Conservation (phyloP, 23 tunicate genomes). For the Halocynthia aurantium region DNA sequence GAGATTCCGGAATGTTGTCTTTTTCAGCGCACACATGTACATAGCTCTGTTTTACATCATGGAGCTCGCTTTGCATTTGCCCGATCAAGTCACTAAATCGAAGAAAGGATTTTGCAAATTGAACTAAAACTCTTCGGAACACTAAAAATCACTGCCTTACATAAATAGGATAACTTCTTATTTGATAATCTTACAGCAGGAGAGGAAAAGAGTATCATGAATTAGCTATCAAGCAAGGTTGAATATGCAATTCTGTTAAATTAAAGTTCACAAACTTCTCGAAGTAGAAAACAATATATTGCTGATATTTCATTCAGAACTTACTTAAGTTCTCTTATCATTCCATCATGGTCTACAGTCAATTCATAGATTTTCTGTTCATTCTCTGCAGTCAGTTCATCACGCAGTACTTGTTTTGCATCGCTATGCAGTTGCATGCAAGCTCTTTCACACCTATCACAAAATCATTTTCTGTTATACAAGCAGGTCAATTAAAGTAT, state of each 20-base stretch:
- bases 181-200: too few relatives aligned
- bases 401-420: constrained; percentile 69
- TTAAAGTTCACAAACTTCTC: too few relatives aligned
- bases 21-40: constrained; percentile 83
- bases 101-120: not conserved
- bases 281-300: too few relatives aligned
- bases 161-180: not conserved
- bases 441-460: constrained; percentile 74
- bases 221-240: too few relatives aligned
- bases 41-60: constrained; percentile 84
- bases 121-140: not conserved
- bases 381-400: constrained; percentile 62
- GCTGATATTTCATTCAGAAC: too few relatives aligned
- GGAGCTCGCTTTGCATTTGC: constrained; percentile 31
- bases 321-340: constrained; percentile 46
- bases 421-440: constrained; percentile 83
- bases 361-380: constrained; percentile 77
- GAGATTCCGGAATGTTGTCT: constrained; percentile 30
- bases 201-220: too few relatives aligned
- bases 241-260: too few relatives aligned
- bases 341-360: constrained; percentile 64
- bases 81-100: constrained; percentile 29
- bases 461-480: not conserved
- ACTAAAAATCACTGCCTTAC: not conserved
- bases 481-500: too few relatives aligned